phyloP scores from a whole-genome alignment of 2,888 invertebrate species.

The Nemotelus pantherinus region DNA sequence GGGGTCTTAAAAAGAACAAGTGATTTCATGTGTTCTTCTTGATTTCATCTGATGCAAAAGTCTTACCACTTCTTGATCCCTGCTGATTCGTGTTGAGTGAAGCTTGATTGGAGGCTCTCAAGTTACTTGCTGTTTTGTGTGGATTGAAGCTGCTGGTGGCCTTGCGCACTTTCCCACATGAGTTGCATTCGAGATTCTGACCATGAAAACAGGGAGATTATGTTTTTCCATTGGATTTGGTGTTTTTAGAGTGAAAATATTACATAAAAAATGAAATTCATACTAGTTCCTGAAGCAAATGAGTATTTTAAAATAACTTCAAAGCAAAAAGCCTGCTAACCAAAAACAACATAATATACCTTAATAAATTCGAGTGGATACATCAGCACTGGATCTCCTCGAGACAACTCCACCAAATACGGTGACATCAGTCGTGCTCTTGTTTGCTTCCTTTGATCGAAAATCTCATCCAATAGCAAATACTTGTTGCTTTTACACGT shows the following conservation, averaged over 20 bases:
- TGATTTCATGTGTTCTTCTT: not conserved
- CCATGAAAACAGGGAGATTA: no score
- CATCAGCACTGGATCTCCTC: slow-evolving; percentile 56
- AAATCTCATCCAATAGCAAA: slow-evolving; percentile 56
- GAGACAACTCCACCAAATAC: slow-evolving; percentile 56
- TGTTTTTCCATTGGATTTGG: no score
- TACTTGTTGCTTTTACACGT: slow-evolving; percentile 53
- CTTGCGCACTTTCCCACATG: slow-evolving; percentile 10
- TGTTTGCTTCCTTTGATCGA: slow-evolving; percentile 52
- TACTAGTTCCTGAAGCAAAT: no score
- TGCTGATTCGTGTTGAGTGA: not conserved
- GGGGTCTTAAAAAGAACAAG: not conserved
- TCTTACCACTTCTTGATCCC: not conserved
- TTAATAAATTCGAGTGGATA: slow-evolving; percentile 56
- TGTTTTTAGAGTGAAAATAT: not conserved
- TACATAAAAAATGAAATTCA: no score
- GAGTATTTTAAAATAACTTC: no score
- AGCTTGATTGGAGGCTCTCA: not conserved
- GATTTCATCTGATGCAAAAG: no score
- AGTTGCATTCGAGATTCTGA: slow-evolving; percentile 22
- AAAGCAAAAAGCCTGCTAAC: no score
- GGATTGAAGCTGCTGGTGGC: not conserved
- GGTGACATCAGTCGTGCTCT: slow-evolving; percentile 56
- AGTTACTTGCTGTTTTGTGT: not conserved
- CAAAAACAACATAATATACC: slow-evolving; percentile 46